Percentiles rank a stretch among this genome's conserved stretches.
Conservation (phyloP, 2,888 invertebrate genomes). For the Biston betularia region DNA sequence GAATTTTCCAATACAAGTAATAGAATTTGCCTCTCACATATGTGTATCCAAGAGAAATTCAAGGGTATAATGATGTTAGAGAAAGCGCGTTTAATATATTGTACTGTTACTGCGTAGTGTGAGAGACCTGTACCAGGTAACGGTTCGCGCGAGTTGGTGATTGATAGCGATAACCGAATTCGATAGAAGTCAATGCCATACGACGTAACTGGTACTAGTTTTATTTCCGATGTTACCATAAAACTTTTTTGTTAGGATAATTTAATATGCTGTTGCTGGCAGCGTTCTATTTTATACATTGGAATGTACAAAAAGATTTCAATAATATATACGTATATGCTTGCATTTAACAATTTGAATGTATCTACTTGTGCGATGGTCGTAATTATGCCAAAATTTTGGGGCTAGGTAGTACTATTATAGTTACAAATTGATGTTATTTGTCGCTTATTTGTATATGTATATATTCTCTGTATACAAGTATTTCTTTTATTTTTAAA, state of each 20-base stretch:
- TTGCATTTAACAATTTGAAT: background rate
- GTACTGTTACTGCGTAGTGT: background rate
- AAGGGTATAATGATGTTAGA: too few species aligned
- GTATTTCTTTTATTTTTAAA: too few species aligned
- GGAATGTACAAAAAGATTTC: background rate
- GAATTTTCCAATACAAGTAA: too few species aligned
- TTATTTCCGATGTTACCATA: slow-evolving; percentile 10
- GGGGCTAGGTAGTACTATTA: too few species aligned
- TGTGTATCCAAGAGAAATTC: too few species aligned
- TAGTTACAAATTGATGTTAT: too few species aligned
- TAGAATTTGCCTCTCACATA: too few species aligned
- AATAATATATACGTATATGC: background rate
- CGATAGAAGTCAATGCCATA: slow-evolving; percentile 20
- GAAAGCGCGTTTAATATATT: too few species aligned
- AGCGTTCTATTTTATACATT: background rate
- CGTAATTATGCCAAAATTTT: too few species aligned
- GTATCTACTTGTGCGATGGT: too few species aligned
- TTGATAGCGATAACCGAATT: slow-evolving; percentile 31
- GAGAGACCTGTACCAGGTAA: slow-evolving; percentile 1
- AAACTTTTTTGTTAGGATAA: background rate
- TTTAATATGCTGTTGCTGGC: background rate
- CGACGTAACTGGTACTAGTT: slow-evolving; percentile 12
- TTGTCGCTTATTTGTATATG: too few species aligned
- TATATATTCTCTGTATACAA: too few species aligned
- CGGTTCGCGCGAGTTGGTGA: slow-evolving; percentile 25